Evolutionary conservation across 1,140 invertebrate species (phyloP), one percentile per base, ranked within the genome.

Genomic region (Batillaria attramentaria): DNA sequence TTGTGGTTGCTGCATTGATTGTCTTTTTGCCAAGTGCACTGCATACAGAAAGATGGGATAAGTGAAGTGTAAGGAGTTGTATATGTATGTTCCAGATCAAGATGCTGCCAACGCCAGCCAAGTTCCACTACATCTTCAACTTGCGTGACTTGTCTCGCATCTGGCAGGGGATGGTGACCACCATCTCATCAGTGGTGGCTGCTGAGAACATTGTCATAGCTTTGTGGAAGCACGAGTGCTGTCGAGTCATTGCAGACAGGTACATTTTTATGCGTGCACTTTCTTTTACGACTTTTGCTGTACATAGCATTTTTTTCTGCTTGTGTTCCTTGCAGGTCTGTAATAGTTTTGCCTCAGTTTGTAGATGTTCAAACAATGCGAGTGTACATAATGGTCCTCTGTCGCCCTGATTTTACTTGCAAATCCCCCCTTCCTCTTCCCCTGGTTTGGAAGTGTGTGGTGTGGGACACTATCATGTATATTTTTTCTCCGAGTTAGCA

Each of bases 51-150:
- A 50, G 46, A 13, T 50, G 46, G 24, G 13, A 50, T 10, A 1
- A 24, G 33, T 8, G 33, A 28, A 1, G 3, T 10, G 8, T n/a
- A 16, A 18, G 0, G 10, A 10, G 8, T 62, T 62, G 10, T 62
- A 28, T 4, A 8, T n/a, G 8, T 62, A 16, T 62, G 43, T 75
- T 81, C 94, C 95, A 91, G 89, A 77, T 87, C 0, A 97, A 96
- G 92, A 93, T 91, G 90, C 81, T 91, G 70, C 97, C 97, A 31
- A 98, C 97, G 41, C 97, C 97, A 42, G 97, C 97, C 0, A 98
- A 98, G 91, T 98, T 98, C 90, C 97, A 98, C 90, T 98, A 99
- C 84, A 95, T 98, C 8, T 99, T 98, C 90, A 98, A 95, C 89
- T 92, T 99, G 80, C 92, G 97, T 87, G 97, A 99, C 92, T 91